Evolutionary conservation across 2,113 vertebrate species (phyloP).

Genomic region (Calidris pygmaea): DNA sequence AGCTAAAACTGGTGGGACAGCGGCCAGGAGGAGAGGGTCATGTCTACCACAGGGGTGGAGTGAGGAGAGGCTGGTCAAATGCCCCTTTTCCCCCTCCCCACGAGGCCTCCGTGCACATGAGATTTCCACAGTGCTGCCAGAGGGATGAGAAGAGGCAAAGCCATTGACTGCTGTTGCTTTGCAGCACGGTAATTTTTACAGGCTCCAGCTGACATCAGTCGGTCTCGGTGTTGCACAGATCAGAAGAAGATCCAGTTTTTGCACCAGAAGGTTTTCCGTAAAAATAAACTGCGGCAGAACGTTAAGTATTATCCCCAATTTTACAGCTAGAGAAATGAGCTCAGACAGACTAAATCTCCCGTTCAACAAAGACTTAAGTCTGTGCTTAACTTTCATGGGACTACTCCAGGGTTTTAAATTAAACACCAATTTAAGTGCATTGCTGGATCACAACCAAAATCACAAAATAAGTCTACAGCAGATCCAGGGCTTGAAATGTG

Average conservation of each 20-base stretch:
- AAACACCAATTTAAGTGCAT: conserved; percentile 23
- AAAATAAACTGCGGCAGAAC: conserved; percentile 23
- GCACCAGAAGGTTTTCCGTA: neutral
- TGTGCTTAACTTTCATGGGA: conserved; percentile 7
- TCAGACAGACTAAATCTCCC: conserved; percentile 5
- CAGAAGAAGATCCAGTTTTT: neutral
- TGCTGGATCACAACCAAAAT: conserved; percentile 41
- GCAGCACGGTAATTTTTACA: neutral
- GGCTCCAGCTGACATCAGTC: neutral
- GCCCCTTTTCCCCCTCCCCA: fast-evolving
- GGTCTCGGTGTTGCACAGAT: neutral
- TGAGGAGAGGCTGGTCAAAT: neutral
- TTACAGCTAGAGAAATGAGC: neutral
- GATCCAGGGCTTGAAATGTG: conserved; percentile 19
- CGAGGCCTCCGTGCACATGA: neutral
- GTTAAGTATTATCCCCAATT: neutral
- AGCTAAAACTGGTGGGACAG: neutral
- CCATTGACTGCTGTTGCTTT: neutral
- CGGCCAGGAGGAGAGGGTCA: neutral
- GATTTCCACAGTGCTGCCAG: neutral
- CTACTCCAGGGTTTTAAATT: conserved; percentile 35
- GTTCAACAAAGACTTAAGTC: conserved; percentile 10
- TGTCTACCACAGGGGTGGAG: neutral
- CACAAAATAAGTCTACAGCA: neutral
- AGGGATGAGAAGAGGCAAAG: neutral